Base-by-base conservation (phyloP, 2,888 invertebrate genomes). In the Diarsia brunnea region DNA sequence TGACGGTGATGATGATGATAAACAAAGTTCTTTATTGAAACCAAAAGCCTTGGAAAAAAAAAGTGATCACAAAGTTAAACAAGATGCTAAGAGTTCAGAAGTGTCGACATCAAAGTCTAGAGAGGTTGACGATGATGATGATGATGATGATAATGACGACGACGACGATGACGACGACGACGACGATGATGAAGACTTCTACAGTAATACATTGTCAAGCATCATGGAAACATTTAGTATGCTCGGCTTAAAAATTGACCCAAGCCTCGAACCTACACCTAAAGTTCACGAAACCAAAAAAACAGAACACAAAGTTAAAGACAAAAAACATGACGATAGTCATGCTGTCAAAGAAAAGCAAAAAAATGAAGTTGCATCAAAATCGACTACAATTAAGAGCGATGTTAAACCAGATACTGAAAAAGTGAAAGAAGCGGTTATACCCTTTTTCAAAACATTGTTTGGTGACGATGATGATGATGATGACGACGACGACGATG, bases 191-290 rank as follows among this genome's bases (percentile, higher is more conserved):
- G 79, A 84, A 12, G 86, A 87, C 61, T 82, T 83, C 66, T 75
- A 86, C 63, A 86, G 86, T 51, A 75, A 86, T 60, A 84, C 82
- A 73, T 55, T 84, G 53, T 81, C 79, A 75, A 75, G 76, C 67
- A 81, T 86, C 38, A 72, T 89, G 87, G 81, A 87, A 73, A 87
- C 87, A 81, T 78, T 85, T 83, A 87, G 81, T 38, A 78, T 87
- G 84, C 77, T 87, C 0, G 87, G 87, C 8, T 76, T 87, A 19
- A 47, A 87, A 78, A 61, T 86, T 61, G 82, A 89, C 71, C 72
- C 85, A 24, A 87, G 86, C 31, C 79, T 87, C 68, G 86, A 86
- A 74, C 76, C 78, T 11, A 43, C 71, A 27, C 66, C 79, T 16
- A 81, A 83, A 72, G 45, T 43, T 21, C 61, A 71, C 0, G 66